A percentile compares a stretch with the other conserved stretches of the same genome.
Evolutionary conservation across 2,113 vertebrate species (phyloP).

Genomic region (Crotalus horridus): DNA sequence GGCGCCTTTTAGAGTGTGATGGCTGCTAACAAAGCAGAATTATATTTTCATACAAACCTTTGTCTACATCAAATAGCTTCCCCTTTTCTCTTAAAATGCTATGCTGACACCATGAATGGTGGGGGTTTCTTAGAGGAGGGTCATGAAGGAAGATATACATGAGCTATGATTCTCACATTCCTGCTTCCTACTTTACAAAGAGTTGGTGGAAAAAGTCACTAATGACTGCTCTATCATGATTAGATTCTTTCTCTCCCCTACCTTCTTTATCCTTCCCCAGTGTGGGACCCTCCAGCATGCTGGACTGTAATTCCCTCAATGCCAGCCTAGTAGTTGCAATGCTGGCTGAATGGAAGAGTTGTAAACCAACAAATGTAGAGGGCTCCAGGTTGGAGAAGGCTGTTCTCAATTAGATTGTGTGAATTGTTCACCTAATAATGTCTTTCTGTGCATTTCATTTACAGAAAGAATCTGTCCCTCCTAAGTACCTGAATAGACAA

Average conservation of each 20-base stretch:
- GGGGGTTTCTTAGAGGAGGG: slow-evolving; percentile 24
- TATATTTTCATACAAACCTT: slow-evolving; percentile 73
- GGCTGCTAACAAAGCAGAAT: slow-evolving; percentile 72
- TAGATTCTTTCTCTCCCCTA: not conserved
- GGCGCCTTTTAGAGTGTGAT: slow-evolving; percentile 70
- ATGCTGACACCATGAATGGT: slow-evolving; percentile 38
- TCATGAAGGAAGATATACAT: slow-evolving; percentile 23
- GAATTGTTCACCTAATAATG: not conserved
- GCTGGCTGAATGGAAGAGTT: not conserved
- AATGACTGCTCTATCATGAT: not conserved
- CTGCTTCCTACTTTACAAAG: not conserved
- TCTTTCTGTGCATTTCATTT: not conserved
- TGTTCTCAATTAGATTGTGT: not conserved
- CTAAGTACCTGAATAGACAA: not conserved
- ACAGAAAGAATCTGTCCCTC: not conserved
- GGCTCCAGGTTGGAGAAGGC: not conserved
- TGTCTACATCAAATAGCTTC: slow-evolving; percentile 64
- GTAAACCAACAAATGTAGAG: not conserved
- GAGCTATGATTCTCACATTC: not conserved
- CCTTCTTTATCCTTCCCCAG: not conserved
- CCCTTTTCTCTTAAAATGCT: not conserved
- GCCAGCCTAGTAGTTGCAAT: not conserved
- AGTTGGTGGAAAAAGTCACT: not conserved
- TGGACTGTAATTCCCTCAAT: not conserved
- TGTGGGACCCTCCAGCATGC: not conserved